Evolutionary conservation across 2,113 vertebrate species (phyloP).

Genomic region (Odontesthes bonariensis): DNA sequence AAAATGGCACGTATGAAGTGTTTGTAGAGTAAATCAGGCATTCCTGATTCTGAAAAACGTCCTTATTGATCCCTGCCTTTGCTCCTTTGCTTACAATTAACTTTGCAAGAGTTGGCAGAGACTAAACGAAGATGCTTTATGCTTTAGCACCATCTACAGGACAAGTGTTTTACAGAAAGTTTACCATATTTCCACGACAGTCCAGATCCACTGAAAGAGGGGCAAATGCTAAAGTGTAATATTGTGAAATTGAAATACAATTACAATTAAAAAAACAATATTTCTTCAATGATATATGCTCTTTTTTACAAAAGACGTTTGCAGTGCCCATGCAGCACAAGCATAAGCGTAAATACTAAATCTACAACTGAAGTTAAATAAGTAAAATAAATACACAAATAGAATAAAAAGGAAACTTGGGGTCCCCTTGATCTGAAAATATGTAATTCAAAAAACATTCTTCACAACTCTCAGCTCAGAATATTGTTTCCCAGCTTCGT

Average conservation of each 20-base stretch:
- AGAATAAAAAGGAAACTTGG: no score
- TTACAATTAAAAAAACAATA: no score
- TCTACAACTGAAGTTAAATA: background rate
- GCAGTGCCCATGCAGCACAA: background rate
- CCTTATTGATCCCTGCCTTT: background rate
- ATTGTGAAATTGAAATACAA: background rate
- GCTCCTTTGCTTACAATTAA: background rate
- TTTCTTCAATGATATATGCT: no score
- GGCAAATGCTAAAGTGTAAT: background rate
- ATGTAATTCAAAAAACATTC: no score
- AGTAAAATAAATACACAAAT: no score
- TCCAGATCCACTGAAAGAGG: background rate
- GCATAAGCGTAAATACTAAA: slow-evolving; percentile 9
- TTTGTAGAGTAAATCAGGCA: background rate
- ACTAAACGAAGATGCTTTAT: background rate
- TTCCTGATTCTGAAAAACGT: background rate
- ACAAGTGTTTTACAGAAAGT: background rate
- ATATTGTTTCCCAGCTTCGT: no score
- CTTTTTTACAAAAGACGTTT: background rate
- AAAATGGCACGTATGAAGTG: no score
- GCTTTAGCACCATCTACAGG: slow-evolving; percentile 71
- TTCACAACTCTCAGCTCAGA: no score
- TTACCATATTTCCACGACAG: background rate
- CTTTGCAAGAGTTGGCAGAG: background rate
- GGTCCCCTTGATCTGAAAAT: no score